Conservation (phyloP, 2,113 vertebrate genomes). For the Antechinus flavipes region DNA sequence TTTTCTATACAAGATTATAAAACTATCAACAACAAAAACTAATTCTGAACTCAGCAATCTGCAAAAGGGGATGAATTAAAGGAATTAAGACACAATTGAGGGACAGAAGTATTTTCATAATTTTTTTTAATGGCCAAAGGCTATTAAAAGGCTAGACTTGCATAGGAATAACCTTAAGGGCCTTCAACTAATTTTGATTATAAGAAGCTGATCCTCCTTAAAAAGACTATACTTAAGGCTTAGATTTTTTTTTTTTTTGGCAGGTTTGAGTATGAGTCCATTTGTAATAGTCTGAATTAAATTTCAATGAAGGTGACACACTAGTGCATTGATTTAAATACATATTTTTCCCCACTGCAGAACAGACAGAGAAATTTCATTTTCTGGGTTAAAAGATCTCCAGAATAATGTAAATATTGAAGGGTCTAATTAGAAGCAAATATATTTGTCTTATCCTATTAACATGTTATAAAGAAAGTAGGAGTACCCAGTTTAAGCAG, state of each 20-base stretch:
- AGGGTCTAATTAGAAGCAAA: slow-evolving; percentile 43
- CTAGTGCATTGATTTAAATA: slow-evolving; percentile 32
- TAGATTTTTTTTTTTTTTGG: slow-evolving; percentile 7
- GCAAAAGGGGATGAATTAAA: slow-evolving; percentile 61
- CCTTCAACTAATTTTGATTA: slow-evolving; percentile 46
- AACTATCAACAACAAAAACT: slow-evolving; percentile 62
- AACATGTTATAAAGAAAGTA: slow-evolving; percentile 12
- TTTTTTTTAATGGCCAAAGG: slow-evolving; percentile 53
- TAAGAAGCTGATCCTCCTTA: slow-evolving; percentile 57
- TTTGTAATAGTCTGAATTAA: slow-evolving; percentile 47
- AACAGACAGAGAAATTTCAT: slow-evolving; percentile 63
- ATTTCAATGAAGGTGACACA: slow-evolving; percentile 28
- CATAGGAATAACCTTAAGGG: slow-evolving; percentile 31
- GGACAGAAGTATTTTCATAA: slow-evolving; percentile 43
- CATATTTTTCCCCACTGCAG: slow-evolving; percentile 54
- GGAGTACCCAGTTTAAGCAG: slow-evolving; percentile 37
- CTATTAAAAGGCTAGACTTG: slow-evolving; percentile 10
- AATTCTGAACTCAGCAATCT: slow-evolving; percentile 52
- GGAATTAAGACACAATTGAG: slow-evolving; percentile 56
- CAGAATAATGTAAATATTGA: slow-evolving; percentile 69
- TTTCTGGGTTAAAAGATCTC: slow-evolving; percentile 52
- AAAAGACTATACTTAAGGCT: slow-evolving; percentile 46
- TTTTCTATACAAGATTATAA: slow-evolving; percentile 20
- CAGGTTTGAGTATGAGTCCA: slow-evolving; percentile 35
- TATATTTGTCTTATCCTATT: slow-evolving; percentile 62